phyloP scores from a whole-genome alignment of 2,797 vertebrate genomes.

The Epinephelus malabaricus region DNA sequence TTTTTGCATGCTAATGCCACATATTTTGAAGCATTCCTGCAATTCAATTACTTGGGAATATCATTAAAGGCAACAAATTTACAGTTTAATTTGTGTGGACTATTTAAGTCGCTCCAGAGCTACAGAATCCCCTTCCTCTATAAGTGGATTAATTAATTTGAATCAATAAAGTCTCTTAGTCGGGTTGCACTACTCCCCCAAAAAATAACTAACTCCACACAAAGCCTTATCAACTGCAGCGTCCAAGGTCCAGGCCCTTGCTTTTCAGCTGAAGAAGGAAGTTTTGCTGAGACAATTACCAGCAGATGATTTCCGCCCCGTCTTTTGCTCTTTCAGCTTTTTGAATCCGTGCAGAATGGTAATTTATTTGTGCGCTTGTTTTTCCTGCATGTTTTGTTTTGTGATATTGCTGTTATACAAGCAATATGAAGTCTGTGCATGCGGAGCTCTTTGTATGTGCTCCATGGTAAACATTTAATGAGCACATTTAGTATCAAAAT shows the following conservation, averaged over 20 bases:
- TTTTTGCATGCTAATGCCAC: slow-evolving; percentile 84
- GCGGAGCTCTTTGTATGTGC: slow-evolving; percentile 20
- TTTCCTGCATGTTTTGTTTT: slow-evolving; percentile 28
- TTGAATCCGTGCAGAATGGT: slow-evolving; percentile 31
- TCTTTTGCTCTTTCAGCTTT: slow-evolving; percentile 47
- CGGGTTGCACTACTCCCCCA: slow-evolving; percentile 68
- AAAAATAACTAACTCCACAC: slow-evolving; percentile 74
- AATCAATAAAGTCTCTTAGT: slow-evolving; percentile 88
- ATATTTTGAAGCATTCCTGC: slow-evolving; percentile 85
- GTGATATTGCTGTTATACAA: slow-evolving; percentile 23
- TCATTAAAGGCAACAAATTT: slow-evolving; percentile 88
- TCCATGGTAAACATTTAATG: neutral
- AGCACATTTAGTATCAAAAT: neutral
- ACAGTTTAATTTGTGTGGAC: slow-evolving; percentile 86
- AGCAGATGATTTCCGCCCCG: slow-evolving; percentile 49
- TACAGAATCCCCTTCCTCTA: slow-evolving; percentile 81
- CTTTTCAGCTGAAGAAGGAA: slow-evolving; percentile 65
- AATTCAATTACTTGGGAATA: slow-evolving; percentile 88
- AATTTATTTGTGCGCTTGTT: slow-evolving; percentile 47
- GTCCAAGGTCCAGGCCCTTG: slow-evolving; percentile 71
- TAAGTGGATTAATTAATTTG: slow-evolving; percentile 90
- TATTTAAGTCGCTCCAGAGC: slow-evolving; percentile 85
- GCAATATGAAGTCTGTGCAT: neutral
- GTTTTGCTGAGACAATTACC: slow-evolving; percentile 74
- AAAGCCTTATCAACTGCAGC: slow-evolving; percentile 78